Base-by-base conservation (phyloP, 2,797 vertebrate genomes). In the Cottoperca gobio region DNA sequence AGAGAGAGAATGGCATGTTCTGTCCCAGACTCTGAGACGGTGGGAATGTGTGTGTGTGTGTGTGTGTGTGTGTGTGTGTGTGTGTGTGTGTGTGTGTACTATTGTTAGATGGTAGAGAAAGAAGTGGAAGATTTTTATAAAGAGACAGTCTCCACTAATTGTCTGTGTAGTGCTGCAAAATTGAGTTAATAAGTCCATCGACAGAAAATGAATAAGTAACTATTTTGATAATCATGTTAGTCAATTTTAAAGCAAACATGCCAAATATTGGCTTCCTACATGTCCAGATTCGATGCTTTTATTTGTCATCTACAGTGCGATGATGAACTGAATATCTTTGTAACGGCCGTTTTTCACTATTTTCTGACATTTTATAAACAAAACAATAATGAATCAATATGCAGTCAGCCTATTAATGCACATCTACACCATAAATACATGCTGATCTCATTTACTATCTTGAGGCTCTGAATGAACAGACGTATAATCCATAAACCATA, bases 1-100 rank as follows among this genome's bases (percentile, higher is more conserved):
- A 48, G 31, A 73, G n/a, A 61, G 19, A 31, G 61, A 83, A 89
- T 83, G 86, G 83, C 75, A 90, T 86, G 90, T 89, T 79, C 82
- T 89, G 23, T 84, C 68, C 69, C 78, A 76, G 77, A 72, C 23
- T 72, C 33, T 33, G 60, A 73, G 62, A 45, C 53, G 73, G 73
- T 82, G 82, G 60, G 78, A 84, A 87, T 31, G 39, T n/a, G n/a
- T n/a, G n/a, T n/a, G n/a, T n/a, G n/a, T n/a, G 31, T 64, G 23
- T 67, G 50, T 48, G 10, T 24, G 42, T 70, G 55, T 52, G 40
- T 39, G 19, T 58, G n/a, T n/a, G n/a, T n/a, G n/a, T n/a, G n/a
- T n/a, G n/a, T n/a, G n/a, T n/a, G n/a, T n/a, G n/a, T n/a, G n/a
- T n/a, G n/a, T n/a, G n/a, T 23, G 19, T 58, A 8, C 33, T 21